Base-by-base conservation (phyloP, 2,888 invertebrate genomes). In the Aplocera efformata region DNA sequence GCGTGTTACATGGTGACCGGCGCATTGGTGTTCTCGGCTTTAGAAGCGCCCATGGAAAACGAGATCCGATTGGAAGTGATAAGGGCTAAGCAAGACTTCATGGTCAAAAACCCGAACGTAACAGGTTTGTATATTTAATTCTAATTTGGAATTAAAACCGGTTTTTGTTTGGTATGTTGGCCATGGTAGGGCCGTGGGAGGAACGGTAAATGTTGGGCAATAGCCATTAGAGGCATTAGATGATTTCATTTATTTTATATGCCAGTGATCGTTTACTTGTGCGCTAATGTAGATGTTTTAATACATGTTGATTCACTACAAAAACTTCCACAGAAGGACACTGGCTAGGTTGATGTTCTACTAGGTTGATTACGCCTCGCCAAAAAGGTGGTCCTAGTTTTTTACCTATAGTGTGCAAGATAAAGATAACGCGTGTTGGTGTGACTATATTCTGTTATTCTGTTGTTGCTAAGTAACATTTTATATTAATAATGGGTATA, bases 11-110 rank as follows among this genome's bases (percentile, higher is more conserved):
- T 94, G 63, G 79, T 90, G 10, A 78, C 91, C 38, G 94, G 94
- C 0, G 93, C 93, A 0, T 56, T 91, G 43, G 89, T 93, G 33
- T 94, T 94, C 70, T 90, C 90, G 23, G 79, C 90, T 7, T 71
- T 94, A 48, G 95, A 95, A 72, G 82, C 89, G 0, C 92, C 93
- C 0, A 57, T 88, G 44, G 94, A 94, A 65, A 79, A 88, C 35
- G 80, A 88, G 27, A 78, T 90, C 21, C 80, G 89, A 26, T 60
- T 83, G 20, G 79, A 85, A 24, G 72, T 93, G 9, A 79, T 88
- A 21, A 71, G 80, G 7, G 82, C 89, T 3, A 89, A 91, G 50
- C 78, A 82, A 30, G 80, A 82, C 24, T 94, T 94, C 64, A 66
- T 91, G 57, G 45, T 68, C 6, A 81, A 88, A 49, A 86, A 93